These are phyloP conservation scores for Cyprinodon variegatus DNA, from an alignment of 2,113 vertebrate genomes.

Conservation along the genomic window DNA sequence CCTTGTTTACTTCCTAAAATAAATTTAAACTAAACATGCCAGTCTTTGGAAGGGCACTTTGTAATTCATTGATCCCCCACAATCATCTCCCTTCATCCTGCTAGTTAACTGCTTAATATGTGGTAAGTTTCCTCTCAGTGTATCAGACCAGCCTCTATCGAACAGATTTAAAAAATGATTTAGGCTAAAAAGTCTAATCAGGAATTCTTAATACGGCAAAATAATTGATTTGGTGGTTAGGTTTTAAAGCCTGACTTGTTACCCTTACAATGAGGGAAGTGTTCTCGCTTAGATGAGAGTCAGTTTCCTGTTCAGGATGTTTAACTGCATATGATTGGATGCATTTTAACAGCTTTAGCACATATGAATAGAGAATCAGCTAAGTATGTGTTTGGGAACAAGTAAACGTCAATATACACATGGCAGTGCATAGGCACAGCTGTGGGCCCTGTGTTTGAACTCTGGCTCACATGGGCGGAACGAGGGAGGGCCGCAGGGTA, in stretches of 20 bases:
- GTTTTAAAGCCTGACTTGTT: background rate
- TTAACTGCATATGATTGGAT: background rate
- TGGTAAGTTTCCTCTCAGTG: background rate
- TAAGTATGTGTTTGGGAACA: background rate
- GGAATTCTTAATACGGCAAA: background rate
- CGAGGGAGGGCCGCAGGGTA: slow-evolving; percentile 70
- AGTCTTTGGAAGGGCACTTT: background rate
- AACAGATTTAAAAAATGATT: background rate
- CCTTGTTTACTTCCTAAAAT: background rate
- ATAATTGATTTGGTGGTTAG: background rate
- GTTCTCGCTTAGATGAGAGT: background rate
- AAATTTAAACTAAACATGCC: background rate
- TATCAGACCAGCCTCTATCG: background rate
- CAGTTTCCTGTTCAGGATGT: background rate
- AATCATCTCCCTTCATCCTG: background rate
- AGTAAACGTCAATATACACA: background rate
- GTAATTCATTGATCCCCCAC: too few relatives aligned
- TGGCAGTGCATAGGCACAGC: slow-evolving; percentile 49
- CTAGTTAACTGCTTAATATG: background rate
- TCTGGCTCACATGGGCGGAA: slow-evolving; percentile 75
- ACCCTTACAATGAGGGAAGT: background rate
- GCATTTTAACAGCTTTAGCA: background rate
- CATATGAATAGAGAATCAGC: background rate
- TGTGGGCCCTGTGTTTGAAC: slow-evolving; percentile 76
- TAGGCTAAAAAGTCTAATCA: background rate